Conservation (phyloP, 1,140 invertebrate species). For the Laodelphax striatellus region DNA sequence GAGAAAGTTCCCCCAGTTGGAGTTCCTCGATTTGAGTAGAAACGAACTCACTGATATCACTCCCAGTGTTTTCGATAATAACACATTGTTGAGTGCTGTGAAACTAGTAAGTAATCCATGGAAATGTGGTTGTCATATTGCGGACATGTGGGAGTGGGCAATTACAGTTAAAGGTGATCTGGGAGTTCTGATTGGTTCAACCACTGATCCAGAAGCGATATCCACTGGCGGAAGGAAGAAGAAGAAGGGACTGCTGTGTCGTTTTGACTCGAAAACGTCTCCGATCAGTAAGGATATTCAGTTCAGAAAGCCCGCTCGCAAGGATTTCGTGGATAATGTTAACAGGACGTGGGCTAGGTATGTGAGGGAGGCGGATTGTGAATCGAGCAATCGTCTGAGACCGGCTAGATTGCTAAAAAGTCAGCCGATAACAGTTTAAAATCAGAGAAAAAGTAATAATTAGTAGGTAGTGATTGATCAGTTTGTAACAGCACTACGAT, state of each 20-base stretch:
- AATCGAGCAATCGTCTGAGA: constrained; percentile 24
- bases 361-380: constrained; percentile 52
- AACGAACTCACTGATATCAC: constrained; percentile 49
- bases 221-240: constrained; percentile 42
- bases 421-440: no score
- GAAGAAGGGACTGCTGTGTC: constrained; percentile 49
- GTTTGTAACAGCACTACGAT: no score
- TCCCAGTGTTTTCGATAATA: constrained; percentile 38
- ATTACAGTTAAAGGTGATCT: constrained; percentile 48
- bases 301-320: constrained; percentile 37
- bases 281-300: constrained; percentile 38
- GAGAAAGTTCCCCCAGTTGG: constrained; percentile 41
- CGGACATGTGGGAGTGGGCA: constrained; percentile 61
- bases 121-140: constrained; percentile 53
- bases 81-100: constrained; percentile 42
- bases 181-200: constrained; percentile 49
- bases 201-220: constrained; percentile 43
- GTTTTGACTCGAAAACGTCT: constrained; percentile 45
- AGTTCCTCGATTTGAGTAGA: constrained; percentile 48
- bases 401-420: constrained; percentile 1
- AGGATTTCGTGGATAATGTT: constrained; percentile 41
- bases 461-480: no score
- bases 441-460: no score
- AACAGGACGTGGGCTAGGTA: constrained; percentile 55
- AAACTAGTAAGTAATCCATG: constrained; percentile 57